Evolutionary conservation across 2,888 invertebrate genomes (phyloP).

Genomic region (Sminthurinus aureus): DNA sequence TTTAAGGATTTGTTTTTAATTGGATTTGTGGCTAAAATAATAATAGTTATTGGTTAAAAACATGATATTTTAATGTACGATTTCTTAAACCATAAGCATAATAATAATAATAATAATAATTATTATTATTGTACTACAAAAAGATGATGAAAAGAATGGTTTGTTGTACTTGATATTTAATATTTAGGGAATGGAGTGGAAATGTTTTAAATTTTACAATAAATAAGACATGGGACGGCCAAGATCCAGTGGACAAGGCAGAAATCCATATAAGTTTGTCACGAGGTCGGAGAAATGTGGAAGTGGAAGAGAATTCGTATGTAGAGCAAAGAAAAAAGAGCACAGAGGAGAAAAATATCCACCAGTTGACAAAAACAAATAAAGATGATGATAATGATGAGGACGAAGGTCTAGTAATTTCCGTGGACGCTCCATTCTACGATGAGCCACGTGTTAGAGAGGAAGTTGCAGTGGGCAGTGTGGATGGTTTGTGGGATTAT

Average conservation of each 20-base stretch:
- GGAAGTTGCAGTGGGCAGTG: constrained; percentile 34
- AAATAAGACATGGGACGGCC: neutral
- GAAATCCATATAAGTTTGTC: neutral
- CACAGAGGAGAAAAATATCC: neutral
- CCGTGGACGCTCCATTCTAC: constrained; percentile 51
- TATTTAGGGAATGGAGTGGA: too few relatives aligned
- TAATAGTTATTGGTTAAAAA: too few relatives aligned
- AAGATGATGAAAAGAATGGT: too few relatives aligned
- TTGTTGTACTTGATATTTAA: too few relatives aligned
- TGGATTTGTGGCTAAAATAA: too few relatives aligned
- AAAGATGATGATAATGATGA: neutral
- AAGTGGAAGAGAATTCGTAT: too few relatives aligned
- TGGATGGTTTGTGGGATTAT: constrained; percentile 50
- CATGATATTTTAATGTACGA: too few relatives aligned
- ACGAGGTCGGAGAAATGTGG: neutral
- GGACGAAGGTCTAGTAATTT: constrained; percentile 31
- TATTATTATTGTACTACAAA: too few relatives aligned
- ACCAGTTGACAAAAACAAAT: neutral
- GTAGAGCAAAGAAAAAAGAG: too few relatives aligned
- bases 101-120: too few relatives aligned
- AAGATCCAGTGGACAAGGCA: neutral
- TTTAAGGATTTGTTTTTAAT: too few relatives aligned
- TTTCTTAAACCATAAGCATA: too few relatives aligned
- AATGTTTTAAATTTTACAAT: neutral
- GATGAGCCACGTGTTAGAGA: constrained; percentile 45